Evolutionary conservation across 2,797 vertebrate species (phyloP).

Genomic region (Cirrhinus mrigala): DNA sequence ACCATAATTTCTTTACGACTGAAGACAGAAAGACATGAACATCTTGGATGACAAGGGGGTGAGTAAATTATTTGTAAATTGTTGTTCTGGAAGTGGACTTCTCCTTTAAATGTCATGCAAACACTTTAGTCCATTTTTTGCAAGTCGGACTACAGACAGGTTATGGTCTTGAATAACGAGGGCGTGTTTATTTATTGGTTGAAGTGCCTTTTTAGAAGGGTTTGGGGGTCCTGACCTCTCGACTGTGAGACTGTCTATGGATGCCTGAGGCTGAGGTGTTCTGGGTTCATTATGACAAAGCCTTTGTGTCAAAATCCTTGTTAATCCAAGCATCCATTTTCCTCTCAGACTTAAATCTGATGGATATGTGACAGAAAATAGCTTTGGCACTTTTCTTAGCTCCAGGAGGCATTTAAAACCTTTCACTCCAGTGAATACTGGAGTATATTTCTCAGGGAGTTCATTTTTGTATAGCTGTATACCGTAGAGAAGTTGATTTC

Average conservation of each 20-base stretch:
- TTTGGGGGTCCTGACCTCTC: slow-evolving; percentile 15
- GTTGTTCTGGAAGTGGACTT: too few species aligned
- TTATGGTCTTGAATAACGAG: slow-evolving; percentile 11
- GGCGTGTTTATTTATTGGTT: slow-evolving; percentile 2
- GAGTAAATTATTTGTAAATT: too few species aligned
- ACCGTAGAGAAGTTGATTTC: not conserved
- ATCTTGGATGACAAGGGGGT: too few species aligned
- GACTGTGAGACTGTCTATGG: not conserved
- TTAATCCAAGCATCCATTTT: slow-evolving; percentile 50
- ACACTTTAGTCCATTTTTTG: not conserved
- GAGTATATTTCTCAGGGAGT: not conserved
- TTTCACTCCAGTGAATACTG: not conserved
- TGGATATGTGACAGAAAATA: slow-evolving; percentile 19
- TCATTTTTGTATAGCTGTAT: not conserved
- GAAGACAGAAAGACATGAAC: too few species aligned
- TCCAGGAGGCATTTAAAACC: not conserved
- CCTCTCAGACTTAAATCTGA: slow-evolving; percentile 40
- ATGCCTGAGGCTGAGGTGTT: slow-evolving; percentile 13
- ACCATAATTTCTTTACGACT: too few species aligned
- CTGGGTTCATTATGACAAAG: slow-evolving; percentile 26
- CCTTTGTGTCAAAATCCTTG: slow-evolving; percentile 15
- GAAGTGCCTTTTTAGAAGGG: slow-evolving; percentile 12
- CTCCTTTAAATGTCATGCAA: not conserved
- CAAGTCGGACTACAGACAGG: not conserved
- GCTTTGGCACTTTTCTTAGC: not conserved